These are phyloP conservation scores for Drosophila kikkawai DNA, from an alignment of 1,140 invertebrate species.

Conservation along the genomic window DNA sequence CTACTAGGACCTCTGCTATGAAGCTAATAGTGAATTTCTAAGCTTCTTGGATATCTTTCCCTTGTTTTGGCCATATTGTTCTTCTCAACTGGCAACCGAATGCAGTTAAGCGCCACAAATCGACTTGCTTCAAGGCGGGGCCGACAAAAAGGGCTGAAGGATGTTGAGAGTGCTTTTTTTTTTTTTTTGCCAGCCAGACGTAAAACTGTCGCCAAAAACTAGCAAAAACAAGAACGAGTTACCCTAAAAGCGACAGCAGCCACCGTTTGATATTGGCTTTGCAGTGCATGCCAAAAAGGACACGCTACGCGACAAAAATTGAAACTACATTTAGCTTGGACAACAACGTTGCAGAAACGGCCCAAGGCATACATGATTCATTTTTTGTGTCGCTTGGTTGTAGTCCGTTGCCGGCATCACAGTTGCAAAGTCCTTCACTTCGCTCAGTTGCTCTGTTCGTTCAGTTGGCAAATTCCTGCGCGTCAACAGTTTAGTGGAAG, in stretches of 20 bases:
- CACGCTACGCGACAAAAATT: conserved; percentile 70
- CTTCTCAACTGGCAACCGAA: conserved; percentile 20
- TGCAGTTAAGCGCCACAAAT: conserved; percentile 24
- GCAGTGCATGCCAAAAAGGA: conserved; percentile 50
- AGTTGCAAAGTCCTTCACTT: conserved; percentile 19
- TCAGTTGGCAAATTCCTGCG: conserved; percentile 11
- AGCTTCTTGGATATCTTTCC: neutral
- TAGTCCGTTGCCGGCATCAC: conserved; percentile 25
- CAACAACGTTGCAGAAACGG: conserved; percentile 20
- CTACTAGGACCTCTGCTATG: neutral
- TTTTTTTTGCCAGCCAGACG: conserved; percentile 33
- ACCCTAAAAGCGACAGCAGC: conserved; percentile 3
- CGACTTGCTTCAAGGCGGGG: neutral
- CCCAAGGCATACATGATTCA: conserved; percentile 22
- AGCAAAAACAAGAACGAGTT: conserved; percentile 16
- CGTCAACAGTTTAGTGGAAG: conserved; percentile 22
- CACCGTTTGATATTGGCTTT: conserved; percentile 37
- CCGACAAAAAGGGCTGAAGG: neutral
- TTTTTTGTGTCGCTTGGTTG: conserved; percentile 42
- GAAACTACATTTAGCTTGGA: conserved; percentile 45
- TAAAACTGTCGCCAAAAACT: conserved; percentile 52
- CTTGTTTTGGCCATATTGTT: conserved; percentile 4
- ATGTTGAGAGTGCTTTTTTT: neutral
- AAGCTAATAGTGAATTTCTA: too few species aligned
- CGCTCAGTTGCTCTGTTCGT: conserved; percentile 34